A percentile compares a stretch with the other conserved stretches of the same genome.
Conservation (phyloP, 2,113 vertebrate genomes). For the Macroglossus sobrinus region DNA sequence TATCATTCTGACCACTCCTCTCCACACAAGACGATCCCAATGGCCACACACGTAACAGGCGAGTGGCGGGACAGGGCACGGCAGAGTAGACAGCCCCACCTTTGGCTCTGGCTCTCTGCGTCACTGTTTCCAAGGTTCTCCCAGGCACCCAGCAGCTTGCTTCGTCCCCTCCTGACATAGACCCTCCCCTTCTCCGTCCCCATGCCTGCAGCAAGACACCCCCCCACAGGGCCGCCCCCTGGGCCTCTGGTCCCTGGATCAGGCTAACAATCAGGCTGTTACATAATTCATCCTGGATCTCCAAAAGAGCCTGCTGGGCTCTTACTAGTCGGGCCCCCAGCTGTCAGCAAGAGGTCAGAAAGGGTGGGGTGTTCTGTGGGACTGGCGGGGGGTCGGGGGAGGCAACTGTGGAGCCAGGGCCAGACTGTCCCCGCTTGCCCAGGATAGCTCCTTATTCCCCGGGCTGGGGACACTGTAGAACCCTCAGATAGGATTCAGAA, state of each 20-base stretch:
- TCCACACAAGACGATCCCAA: neutral
- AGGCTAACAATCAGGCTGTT: constrained; percentile 38
- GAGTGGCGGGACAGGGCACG: accelerated
- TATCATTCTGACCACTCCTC: neutral
- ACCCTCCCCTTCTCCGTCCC: neutral
- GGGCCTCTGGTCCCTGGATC: neutral
- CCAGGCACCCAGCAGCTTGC: neutral
- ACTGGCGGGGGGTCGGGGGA: neutral
- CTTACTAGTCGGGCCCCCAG: neutral
- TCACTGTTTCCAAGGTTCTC: neutral
- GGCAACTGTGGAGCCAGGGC: neutral
- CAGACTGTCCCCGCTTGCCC: neutral
- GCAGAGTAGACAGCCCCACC: accelerated
- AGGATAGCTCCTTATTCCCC: neutral
- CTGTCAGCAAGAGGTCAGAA: neutral
- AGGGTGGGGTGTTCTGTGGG: neutral
- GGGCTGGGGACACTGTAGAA: neutral
- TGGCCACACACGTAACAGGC: accelerated
- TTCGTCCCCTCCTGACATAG: neutral
- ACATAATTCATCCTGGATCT: constrained; percentile 69
- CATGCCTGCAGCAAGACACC: accelerated
- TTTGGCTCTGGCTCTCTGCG: neutral
- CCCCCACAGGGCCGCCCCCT: neutral
- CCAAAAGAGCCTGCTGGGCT: constrained; percentile 33
- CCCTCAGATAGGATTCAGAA: neutral